A percentile compares a stretch with the other conserved stretches of the same genome.
Conservation (phyloP, 37 sponge, comb jelly and placozoan species). For the Ianthella basta region DNA sequence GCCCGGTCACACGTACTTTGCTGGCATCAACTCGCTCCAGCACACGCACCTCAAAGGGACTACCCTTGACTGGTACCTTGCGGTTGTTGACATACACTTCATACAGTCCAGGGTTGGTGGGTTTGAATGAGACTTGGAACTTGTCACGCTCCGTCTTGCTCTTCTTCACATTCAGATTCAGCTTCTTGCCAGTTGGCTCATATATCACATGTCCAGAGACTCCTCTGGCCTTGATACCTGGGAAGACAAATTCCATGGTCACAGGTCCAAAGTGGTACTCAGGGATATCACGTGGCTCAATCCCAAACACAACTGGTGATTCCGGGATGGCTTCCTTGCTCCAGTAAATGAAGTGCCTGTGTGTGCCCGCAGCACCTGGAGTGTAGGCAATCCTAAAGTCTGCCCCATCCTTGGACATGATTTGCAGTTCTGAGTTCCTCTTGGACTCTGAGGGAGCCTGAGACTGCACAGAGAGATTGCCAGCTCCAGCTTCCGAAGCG, state of each 20-base stretch:
- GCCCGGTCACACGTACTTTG: constrained; percentile 62
- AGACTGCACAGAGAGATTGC: constrained; percentile 12
- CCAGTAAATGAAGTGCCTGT: constrained; percentile 61
- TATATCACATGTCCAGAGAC: constrained; percentile 58
- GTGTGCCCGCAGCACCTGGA: constrained; percentile 55
- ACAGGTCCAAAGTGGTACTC: constrained; percentile 42
- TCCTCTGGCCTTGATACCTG: constrained; percentile 41
- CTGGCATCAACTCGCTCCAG: constrained; percentile 57
- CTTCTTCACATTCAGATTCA: constrained; percentile 72
- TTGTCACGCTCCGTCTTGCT: constrained; percentile 50
- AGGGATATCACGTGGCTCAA: constrained; percentile 57
- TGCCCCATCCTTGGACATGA: constrained; percentile 25
- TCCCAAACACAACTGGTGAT: constrained; percentile 64
- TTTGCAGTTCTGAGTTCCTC: constrained; percentile 2
- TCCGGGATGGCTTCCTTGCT: constrained; percentile 50
- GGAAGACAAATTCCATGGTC: constrained; percentile 27
- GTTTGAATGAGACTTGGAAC: constrained; percentile 51
- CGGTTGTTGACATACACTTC: constrained; percentile 34
- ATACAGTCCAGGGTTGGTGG: constrained; percentile 57
- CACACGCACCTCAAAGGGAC: constrained; percentile 36
- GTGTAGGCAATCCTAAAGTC: constrained; percentile 64
- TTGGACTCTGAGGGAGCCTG: neutral
- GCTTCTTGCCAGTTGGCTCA: constrained; percentile 43
- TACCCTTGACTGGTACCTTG: constrained; percentile 12
- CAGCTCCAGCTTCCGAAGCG: neutral